Base-by-base conservation (phyloP, 1,140 invertebrate species). In the Eriocheir sinensis region DNA sequence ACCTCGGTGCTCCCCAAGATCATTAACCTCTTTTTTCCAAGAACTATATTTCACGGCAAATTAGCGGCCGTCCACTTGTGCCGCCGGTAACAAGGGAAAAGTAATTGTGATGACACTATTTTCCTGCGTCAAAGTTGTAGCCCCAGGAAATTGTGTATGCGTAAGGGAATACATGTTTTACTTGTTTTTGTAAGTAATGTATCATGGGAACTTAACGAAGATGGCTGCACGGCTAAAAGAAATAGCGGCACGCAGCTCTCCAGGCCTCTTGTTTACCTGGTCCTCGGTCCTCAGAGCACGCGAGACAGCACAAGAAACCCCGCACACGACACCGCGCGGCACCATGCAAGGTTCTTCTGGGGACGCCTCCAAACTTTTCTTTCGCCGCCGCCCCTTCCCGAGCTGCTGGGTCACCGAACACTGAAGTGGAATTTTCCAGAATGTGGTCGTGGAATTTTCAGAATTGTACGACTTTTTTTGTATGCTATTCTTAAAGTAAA, bases 21-120 rank as follows among this genome's bases (percentile, higher is more conserved):
- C 60, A 72, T 72, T 72, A 72, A n/a, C 27, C n/a, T 72, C 6
- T 72, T n/a, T 72, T 72, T 72, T 72, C 27, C n/a, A 27, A 72
- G 60, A 21, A 21, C 60, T 72, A 72, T 72, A n/a, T 72, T 72
- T 72, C 60, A 72, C 60, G 60, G 60, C n/a, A 72, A 72, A 72
- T 72, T n/a, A 72, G 21, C 60, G n/a, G 60, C 60, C 60, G 6
- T 72, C 60, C 60, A 72, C 60, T 4, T 72, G 21, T n/a, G 27
- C 60, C 4, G n/a, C 60, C 21, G 27, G 27, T n/a, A n/a, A 1
- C 60, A 72, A 72, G 60, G 8, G n/a, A n/a, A 72, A n/a, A 72
- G 21, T n/a, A 72, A 72, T 48, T 48, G 44, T 2, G 60, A 72
- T n/a, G 27, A n/a, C 60, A 72, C 60, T 21, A n/a, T 2, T 72